phyloP scores from a whole-genome alignment of 2,797 vertebrate genomes.

The Sebastes taczanowskii region DNA sequence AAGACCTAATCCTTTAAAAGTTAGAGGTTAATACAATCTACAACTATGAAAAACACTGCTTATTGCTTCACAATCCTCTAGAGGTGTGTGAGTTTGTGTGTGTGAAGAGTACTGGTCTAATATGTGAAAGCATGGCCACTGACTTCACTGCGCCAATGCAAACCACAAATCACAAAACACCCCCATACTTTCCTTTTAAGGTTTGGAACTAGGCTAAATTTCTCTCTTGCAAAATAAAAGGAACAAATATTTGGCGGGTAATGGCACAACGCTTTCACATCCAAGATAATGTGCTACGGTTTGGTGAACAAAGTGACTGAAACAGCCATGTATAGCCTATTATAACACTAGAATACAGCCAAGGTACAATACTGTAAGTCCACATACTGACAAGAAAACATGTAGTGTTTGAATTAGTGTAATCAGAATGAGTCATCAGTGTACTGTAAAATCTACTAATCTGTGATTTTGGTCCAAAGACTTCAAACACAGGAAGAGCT shows the following conservation, averaged over 20 bases:
- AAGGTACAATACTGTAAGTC: not conserved
- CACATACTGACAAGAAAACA: not conserved
- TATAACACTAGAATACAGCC: not conserved
- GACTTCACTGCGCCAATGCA: slow-evolving; percentile 29
- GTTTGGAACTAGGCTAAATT: slow-evolving; percentile 5
- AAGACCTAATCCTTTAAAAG: not conserved
- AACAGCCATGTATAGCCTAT: not conserved
- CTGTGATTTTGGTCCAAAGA: slow-evolving; percentile 5
- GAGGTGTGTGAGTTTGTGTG: not conserved
- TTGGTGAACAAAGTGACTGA: slow-evolving; percentile 1
- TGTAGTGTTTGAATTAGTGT: not conserved
- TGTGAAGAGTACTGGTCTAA: not conserved
- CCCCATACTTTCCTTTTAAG: slow-evolving; percentile 16
- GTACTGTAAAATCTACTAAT: slow-evolving; percentile 29
- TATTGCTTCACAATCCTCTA: not conserved
- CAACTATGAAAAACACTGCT: not conserved
- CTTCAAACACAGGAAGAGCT: slow-evolving; percentile 13
- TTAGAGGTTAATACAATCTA: not conserved
- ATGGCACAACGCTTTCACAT: not conserved
- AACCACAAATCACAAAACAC: slow-evolving; percentile 27
- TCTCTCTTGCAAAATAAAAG: slow-evolving; percentile 5
- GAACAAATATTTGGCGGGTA: slow-evolving; percentile 15
- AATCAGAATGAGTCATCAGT: slow-evolving; percentile 9
- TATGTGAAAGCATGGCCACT: slow-evolving; percentile 22
- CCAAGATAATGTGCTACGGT: not conserved